Conservation (phyloP, 64 coral and sea anemone genomes). For the Astreopora myriophthalma region DNA sequence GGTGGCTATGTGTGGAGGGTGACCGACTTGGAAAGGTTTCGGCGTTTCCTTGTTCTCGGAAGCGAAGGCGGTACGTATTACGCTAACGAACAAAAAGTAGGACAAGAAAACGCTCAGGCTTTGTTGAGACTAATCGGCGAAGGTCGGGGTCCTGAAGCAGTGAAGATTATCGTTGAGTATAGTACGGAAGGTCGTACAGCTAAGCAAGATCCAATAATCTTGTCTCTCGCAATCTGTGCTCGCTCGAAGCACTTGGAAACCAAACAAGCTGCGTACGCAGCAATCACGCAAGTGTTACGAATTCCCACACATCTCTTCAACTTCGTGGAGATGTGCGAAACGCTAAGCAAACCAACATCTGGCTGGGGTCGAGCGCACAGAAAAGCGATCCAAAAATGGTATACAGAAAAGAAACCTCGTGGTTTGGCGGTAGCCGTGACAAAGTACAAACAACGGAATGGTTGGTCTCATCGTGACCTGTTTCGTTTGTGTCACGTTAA, state of each 20-base stretch:
- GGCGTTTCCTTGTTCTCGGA: conserved; percentile 86
- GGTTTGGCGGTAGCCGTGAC: conserved; percentile 80
- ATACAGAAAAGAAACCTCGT: conserved; percentile 71
- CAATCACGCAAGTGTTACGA: conserved; percentile 57
- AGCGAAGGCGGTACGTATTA: conserved; percentile 86
- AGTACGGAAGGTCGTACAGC: conserved; percentile 81
- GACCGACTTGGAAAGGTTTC: conserved; percentile 75
- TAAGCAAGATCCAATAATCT: conserved; percentile 86
- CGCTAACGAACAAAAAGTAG: conserved; percentile 47
- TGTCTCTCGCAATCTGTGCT: conserved; percentile 82
- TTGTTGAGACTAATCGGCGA: conserved; percentile 64
- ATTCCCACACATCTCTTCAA: conserved; percentile 93
- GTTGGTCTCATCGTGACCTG: conserved; percentile 87
- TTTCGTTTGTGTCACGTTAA: conserved; percentile 89
- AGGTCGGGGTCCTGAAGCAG: conserved; percentile 70
- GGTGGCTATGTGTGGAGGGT: conserved; percentile 77
- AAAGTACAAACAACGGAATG: conserved; percentile 95
- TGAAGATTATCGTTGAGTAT: conserved; percentile 73
- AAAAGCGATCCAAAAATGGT: conserved; percentile 94
- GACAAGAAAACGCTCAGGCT: conserved; percentile 74
- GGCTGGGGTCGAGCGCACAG: conserved; percentile 92
- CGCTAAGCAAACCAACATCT: conserved; percentile 56
- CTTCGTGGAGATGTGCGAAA: conserved; percentile 80
- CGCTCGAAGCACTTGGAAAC: conserved; percentile 60
- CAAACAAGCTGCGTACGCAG: conserved; percentile 73